Percentiles rank a stretch among this genome's conserved stretches.
These are phyloP conservation scores for Spheniscus humboldti DNA, from an alignment of 2,797 vertebrate species.

Conservation along the genomic window DNA sequence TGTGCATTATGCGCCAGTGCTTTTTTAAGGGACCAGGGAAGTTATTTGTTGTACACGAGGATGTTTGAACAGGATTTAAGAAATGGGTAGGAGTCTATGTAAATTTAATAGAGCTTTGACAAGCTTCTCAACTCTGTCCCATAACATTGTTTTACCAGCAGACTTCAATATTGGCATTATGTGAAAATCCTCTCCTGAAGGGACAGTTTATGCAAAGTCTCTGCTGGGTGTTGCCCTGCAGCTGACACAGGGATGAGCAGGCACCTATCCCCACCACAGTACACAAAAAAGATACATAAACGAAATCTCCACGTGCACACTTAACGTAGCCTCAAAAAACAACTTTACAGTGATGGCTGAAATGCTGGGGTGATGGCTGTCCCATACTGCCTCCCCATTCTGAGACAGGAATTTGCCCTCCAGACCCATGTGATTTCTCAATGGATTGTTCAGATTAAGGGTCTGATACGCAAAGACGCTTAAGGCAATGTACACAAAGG, in stretches of 20 bases:
- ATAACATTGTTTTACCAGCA: background rate
- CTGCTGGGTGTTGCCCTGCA: background rate
- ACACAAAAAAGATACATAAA: background rate
- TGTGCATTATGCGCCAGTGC: background rate
- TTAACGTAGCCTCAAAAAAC: background rate
- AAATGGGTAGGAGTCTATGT: background rate
- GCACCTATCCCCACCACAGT: background rate
- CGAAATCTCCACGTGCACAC: background rate
- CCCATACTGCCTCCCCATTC: background rate
- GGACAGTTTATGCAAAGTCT: background rate
- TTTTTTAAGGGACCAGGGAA: background rate
- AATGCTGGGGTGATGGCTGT: background rate
- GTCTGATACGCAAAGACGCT: background rate
- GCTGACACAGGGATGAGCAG: background rate
- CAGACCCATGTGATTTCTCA: background rate
- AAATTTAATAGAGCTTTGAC: background rate
- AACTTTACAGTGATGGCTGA: background rate
- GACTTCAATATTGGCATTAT: background rate
- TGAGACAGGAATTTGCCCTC: background rate
- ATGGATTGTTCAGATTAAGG: background rate
- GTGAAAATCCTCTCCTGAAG: background rate
- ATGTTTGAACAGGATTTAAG: constrained; percentile 7
- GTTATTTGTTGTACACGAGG: background rate
- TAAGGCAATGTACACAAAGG: background rate
- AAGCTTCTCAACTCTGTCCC: background rate